These are phyloP conservation scores for Sitta europaea DNA, from an alignment of 2,113 vertebrate species.

Conservation along the genomic window DNA sequence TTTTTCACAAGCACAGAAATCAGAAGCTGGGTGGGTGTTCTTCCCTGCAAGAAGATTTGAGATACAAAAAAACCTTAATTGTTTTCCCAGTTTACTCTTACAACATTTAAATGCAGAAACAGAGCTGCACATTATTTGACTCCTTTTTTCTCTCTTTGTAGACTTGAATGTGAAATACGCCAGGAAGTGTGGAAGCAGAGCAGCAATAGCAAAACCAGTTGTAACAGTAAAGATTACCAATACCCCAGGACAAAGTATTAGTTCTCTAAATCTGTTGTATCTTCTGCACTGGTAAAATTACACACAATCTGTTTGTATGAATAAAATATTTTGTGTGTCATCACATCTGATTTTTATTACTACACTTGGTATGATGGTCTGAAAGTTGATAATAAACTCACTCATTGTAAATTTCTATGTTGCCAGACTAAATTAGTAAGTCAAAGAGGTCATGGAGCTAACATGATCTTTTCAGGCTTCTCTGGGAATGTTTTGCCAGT, in stretches of 20 bases:
- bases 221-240: not conserved
- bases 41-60: not conserved
- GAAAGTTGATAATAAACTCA: conserved; percentile 26
- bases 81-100: not conserved
- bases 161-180: conserved; percentile 7
- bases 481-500: not conserved
- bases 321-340: not conserved
- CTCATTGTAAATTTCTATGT: not conserved
- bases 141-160: not conserved
- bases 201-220: not conserved
- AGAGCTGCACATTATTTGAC: not conserved
- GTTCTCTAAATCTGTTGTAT: not conserved
- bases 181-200: not conserved
- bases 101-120: not conserved
- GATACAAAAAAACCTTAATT: not conserved
- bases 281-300: conserved; percentile 4
- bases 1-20: not conserved
- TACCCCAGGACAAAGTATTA: not conserved
- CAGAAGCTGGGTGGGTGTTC: not conserved
- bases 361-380: not conserved
- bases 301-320: not conserved
- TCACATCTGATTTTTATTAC: not conserved
- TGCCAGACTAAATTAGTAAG: not conserved
- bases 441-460: not conserved
- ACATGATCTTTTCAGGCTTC: not conserved